Evolutionary conservation across 2,797 vertebrate species (phyloP).

Genomic region (Melanogrammus aeglefinus): DNA sequence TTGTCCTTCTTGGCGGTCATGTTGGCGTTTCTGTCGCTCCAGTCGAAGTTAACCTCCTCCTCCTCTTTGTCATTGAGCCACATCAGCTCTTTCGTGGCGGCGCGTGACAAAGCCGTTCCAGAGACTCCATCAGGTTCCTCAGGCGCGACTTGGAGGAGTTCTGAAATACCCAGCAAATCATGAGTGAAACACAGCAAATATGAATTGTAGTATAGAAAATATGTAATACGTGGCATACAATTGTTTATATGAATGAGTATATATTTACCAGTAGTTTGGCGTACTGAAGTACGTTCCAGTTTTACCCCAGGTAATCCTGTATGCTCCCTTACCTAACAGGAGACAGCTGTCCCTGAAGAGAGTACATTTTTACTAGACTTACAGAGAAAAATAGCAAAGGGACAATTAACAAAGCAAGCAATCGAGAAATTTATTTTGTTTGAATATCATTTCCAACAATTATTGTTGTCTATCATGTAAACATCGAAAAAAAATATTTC

Average conservation of each 20-base stretch:
- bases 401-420: constrained; percentile 3
- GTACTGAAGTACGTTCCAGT: constrained; percentile 90
- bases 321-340: constrained; percentile 73
- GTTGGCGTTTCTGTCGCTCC: constrained; percentile 89
- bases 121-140: constrained; percentile 84
- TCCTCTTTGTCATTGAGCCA: constrained; percentile 95
- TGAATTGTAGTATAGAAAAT: too few species aligned
- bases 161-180: constrained; percentile 55
- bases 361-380: constrained; percentile 1
- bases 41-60: constrained; percentile 92
- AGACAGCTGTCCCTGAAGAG: constrained; percentile 81
- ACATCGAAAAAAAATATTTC: neutral
- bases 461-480: neutral
- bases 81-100: constrained; percentile 91
- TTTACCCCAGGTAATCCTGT: constrained; percentile 90
- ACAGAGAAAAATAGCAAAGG: neutral
- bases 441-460: neutral
- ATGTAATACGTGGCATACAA: neutral
- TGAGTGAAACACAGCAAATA: neutral
- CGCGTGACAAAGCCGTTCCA: constrained; percentile 80
- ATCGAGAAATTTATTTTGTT: neutral
- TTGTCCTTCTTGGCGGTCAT: constrained; percentile 91
- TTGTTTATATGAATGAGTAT: neutral
- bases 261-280: constrained; percentile 85
- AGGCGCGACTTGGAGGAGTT: constrained; percentile 87